Evolutionary conservation across 2,797 vertebrate species (phyloP).

Genomic region (Tangara arthus): DNA sequence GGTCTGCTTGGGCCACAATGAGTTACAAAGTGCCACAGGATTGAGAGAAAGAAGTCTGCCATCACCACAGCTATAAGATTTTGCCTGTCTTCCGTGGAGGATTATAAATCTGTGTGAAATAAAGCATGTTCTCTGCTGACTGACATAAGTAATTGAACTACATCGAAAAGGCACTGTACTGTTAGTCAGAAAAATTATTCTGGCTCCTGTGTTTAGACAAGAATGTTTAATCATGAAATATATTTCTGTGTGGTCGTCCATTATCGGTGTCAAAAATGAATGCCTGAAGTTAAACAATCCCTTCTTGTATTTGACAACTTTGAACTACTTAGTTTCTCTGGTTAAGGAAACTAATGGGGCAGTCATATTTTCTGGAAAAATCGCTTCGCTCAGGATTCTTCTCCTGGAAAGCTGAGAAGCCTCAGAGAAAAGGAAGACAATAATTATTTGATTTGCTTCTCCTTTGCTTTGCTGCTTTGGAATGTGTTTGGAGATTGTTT

Average conservation of each 20-base stretch:
- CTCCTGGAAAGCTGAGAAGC: too few species aligned
- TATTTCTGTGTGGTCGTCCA: not conserved
- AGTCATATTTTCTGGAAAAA: too few species aligned
- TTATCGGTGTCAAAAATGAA: constrained; percentile 12
- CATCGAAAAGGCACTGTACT: not conserved
- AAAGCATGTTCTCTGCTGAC: not conserved
- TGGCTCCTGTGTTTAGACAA: not conserved
- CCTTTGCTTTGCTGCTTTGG: too few species aligned
- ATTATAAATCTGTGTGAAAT: not conserved
- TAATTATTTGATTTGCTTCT: too few species aligned
- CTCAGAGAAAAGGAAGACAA: too few species aligned
- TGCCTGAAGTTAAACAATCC: not conserved
- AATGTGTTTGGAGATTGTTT: too few species aligned
- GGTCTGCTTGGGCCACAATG: not conserved
- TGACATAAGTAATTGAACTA: not conserved
- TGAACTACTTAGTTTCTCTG: not conserved
- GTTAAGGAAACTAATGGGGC: not conserved
- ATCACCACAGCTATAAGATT: not conserved
- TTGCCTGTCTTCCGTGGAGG: not conserved
- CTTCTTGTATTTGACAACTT: not conserved
- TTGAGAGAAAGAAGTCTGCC: not conserved
- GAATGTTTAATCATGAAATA: not conserved
- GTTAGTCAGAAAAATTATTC: not conserved
- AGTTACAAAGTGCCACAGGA: not conserved
- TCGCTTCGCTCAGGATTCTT: too few species aligned